Evolutionary conservation across 1,140 invertebrate genomes (phyloP).

Genomic region (Battus philenor): DNA sequence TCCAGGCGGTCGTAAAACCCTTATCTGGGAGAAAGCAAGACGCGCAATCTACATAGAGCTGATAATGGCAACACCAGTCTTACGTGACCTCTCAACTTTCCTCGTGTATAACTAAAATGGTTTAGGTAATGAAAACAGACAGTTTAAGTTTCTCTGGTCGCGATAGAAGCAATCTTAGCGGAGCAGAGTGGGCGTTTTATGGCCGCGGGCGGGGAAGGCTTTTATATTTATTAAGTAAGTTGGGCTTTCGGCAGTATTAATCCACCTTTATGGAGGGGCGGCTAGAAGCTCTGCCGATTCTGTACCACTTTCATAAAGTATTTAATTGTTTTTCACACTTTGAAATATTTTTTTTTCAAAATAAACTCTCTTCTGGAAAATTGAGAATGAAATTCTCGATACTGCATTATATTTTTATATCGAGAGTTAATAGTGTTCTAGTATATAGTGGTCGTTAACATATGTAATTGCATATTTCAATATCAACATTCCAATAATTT

Average conservation of each 20-base stretch:
- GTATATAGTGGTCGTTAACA: too few relatives aligned
- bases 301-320: conserved; percentile 13
- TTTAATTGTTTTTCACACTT: too few relatives aligned
- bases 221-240: conserved; percentile 76
- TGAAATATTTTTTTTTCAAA: too few relatives aligned
- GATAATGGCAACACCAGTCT: conserved; percentile 59
- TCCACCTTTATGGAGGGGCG: conserved; percentile 66
- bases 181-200: conserved; percentile 69
- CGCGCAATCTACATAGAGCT: conserved; percentile 72
- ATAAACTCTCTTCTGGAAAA: too few relatives aligned
- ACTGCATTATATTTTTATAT: too few relatives aligned
- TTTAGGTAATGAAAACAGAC: conserved; percentile 48
- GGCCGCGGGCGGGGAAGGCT: conserved; percentile 67
- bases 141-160: conserved; percentile 45
- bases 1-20: conserved; percentile 57
- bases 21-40: conserved; percentile 71
- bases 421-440: too few relatives aligned
- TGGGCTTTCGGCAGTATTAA: conserved; percentile 73
- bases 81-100: conserved; percentile 36
- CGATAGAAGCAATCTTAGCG: conserved; percentile 68
- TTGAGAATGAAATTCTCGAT: too few relatives aligned
- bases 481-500: too few relatives aligned
- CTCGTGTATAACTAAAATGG: conserved; percentile 19
- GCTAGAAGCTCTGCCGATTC: conserved; percentile 39
- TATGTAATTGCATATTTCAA: too few relatives aligned